Evolutionary conservation across 2,888 invertebrate species (phyloP).

Genomic region (Sesia apiformis): DNA sequence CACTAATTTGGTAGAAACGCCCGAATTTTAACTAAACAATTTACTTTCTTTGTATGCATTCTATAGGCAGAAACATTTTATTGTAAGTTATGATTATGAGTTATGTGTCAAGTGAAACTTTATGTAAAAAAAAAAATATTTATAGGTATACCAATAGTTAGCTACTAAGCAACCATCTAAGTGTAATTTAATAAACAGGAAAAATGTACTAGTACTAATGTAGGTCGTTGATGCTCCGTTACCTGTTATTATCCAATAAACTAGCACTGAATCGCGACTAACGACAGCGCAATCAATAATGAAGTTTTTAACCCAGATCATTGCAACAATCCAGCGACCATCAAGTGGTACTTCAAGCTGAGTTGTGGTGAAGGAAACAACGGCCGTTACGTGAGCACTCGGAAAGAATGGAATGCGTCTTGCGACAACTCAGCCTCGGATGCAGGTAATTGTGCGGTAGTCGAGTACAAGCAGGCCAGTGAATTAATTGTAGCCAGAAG

Average conservation of each 20-base stretch:
- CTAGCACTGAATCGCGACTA: constrained; percentile 14
- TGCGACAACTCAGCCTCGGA: constrained; percentile 58
- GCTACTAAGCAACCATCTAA: too few relatives aligned
- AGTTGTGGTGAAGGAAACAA: constrained; percentile 30
- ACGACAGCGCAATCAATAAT: constrained; percentile 20
- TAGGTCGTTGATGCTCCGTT: background rate
- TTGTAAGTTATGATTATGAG: too few relatives aligned
- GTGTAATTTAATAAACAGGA: too few relatives aligned
- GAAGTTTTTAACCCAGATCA: constrained; percentile 38
- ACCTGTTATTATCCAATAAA: constrained; percentile 18
- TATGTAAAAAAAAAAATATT: too few relatives aligned
- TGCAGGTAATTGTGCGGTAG: constrained; percentile 39
- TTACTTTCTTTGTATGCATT: too few relatives aligned
- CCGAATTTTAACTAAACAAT: too few relatives aligned
- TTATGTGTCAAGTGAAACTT: too few relatives aligned
- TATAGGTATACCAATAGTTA: too few relatives aligned
- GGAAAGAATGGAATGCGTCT: constrained; percentile 53
- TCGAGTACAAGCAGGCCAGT: constrained; percentile 24
- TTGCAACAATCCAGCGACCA: constrained; percentile 30
- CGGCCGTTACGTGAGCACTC: constrained; percentile 45
- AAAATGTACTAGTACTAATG: too few relatives aligned
- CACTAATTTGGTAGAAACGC: too few relatives aligned
- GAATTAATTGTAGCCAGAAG: constrained; percentile 32
- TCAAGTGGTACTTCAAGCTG: constrained; percentile 15
- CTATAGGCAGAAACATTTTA: too few relatives aligned